These are phyloP conservation scores for Gerris buenoi DNA, from an alignment of 1,140 invertebrate species.

Conservation along the genomic window DNA sequence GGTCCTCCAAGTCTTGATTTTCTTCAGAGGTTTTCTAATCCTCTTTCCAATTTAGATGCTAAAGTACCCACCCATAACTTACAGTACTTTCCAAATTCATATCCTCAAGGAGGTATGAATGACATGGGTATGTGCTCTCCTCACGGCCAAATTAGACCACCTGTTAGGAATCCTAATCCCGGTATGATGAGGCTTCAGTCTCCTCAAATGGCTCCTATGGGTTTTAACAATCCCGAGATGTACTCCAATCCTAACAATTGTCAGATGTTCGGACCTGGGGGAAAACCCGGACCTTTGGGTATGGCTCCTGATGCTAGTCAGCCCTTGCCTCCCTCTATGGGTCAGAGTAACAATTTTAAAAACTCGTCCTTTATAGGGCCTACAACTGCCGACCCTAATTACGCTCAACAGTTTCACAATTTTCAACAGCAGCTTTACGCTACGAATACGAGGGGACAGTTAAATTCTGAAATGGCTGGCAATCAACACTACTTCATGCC, in stretches of 20 bases:
- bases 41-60: slow-evolving; percentile 50
- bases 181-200: slow-evolving; percentile 20
- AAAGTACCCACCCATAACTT: slow-evolving; percentile 56
- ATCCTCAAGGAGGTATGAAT: slow-evolving; percentile 21
- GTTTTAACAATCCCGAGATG: slow-evolving; percentile 28
- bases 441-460: slow-evolving; percentile 54
- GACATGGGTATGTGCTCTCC: slow-evolving; percentile 16
- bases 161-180: slow-evolving; percentile 15
- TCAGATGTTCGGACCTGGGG: slow-evolving; percentile 28
- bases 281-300: slow-evolving; percentile 34
- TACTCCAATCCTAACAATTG: slow-evolving; percentile 23
- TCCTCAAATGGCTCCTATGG: slow-evolving; percentile 19
- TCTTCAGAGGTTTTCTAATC: slow-evolving; percentile 72
- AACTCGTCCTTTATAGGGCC: slow-evolving; percentile 66
- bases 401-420: slow-evolving; percentile 87
- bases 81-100: slow-evolving; percentile 50
- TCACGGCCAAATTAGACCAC: slow-evolving; percentile 15
- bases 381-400: slow-evolving; percentile 73
- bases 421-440: slow-evolving; percentile 89
- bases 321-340: slow-evolving; percentile 63
- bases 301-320: slow-evolving; percentile 40
- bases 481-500: slow-evolving; percentile 39
- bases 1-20: slow-evolving; percentile 85
- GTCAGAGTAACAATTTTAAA: slow-evolving; percentile 55
- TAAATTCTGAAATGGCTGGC: slow-evolving; percentile 25